A percentile compares a stretch with the other conserved stretches of the same genome.
These are phyloP conservation scores for Lagopus leucura DNA, from an alignment of 2,113 vertebrate species.

Conservation along the genomic window DNA sequence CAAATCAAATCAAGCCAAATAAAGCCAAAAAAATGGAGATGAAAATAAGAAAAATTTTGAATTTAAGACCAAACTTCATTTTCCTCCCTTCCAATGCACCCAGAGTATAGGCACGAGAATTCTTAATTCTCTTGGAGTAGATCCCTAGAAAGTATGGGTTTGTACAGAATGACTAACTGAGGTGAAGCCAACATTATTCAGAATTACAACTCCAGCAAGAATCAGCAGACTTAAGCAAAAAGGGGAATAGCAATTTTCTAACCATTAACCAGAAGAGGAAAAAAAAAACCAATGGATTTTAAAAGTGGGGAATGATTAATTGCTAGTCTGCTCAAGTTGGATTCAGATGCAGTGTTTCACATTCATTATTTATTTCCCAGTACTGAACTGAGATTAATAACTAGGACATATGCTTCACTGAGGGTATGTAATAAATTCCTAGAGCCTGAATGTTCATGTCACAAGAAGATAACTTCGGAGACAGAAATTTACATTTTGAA, in stretches of 20 bases:
- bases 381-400: not conserved
- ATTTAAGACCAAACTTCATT: not conserved
- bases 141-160: not conserved
- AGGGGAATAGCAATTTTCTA: not conserved
- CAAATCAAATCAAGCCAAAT: not conserved
- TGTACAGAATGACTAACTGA: not conserved
- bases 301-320: not conserved
- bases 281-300: not conserved
- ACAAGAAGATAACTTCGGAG: not conserved
- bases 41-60: not conserved
- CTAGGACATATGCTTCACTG: not conserved
- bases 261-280: not conserved
- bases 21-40: rapidly evolving
- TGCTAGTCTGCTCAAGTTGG: not conserved
- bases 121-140: not conserved
- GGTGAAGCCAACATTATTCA: not conserved
- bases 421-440: not conserved
- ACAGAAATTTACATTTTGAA: not conserved
- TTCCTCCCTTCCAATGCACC: not conserved
- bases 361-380: not conserved
- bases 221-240: not conserved
- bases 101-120: not conserved
- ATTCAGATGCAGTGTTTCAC: not conserved
- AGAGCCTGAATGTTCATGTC: not conserved
- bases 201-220: not conserved